Percentiles rank a stretch among this genome's conserved stretches.
Evolutionary conservation across 2,888 invertebrate species (phyloP).

Genomic region (Minunthozetes semirufus): DNA sequence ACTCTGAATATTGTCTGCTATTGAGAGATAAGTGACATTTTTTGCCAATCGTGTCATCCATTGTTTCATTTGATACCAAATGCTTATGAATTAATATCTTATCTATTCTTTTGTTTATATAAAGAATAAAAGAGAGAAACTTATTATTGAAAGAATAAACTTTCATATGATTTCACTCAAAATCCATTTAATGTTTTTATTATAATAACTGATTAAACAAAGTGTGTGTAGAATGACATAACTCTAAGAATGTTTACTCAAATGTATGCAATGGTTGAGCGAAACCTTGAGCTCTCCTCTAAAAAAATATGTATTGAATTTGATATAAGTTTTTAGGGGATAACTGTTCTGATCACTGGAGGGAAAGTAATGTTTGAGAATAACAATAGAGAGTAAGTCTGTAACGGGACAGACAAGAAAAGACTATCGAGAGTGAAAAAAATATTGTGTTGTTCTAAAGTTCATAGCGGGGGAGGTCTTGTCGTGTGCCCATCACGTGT

Average conservation of each 20-base stretch:
- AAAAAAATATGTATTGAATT: too few species aligned
- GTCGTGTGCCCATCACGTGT: slow-evolving; percentile 31
- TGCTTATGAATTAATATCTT: slow-evolving; percentile 15
- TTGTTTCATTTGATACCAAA: slow-evolving; percentile 23
- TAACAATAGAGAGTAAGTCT: not conserved
- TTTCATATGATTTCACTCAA: not conserved
- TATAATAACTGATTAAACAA: not conserved
- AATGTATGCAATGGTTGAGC: not conserved
- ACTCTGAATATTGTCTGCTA: slow-evolving; percentile 9
- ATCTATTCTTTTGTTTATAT: slow-evolving; percentile 28
- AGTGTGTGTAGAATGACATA: not conserved
- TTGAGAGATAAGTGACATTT: slow-evolving; percentile 17
- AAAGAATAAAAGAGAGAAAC: slow-evolving; percentile 21
- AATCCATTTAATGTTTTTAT: not conserved
- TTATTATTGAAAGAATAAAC: slow-evolving; percentile 13
- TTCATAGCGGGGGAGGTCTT: slow-evolving; percentile 21
- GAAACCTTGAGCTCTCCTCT: not conserved
- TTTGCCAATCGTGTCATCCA: not conserved
- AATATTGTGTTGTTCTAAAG: not conserved
- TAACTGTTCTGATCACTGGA: too few species aligned
- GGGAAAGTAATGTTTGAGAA: slow-evolving; percentile 7
- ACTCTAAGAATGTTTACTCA: not conserved
- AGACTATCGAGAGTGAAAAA: slow-evolving; percentile 24
- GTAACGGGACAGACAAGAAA: slow-evolving; percentile 18
- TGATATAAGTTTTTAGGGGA: not conserved